These are phyloP conservation scores for Scolanthus callimorphus DNA, from an alignment of 92 coral and sea anemone species.

Conservation along the genomic window DNA sequence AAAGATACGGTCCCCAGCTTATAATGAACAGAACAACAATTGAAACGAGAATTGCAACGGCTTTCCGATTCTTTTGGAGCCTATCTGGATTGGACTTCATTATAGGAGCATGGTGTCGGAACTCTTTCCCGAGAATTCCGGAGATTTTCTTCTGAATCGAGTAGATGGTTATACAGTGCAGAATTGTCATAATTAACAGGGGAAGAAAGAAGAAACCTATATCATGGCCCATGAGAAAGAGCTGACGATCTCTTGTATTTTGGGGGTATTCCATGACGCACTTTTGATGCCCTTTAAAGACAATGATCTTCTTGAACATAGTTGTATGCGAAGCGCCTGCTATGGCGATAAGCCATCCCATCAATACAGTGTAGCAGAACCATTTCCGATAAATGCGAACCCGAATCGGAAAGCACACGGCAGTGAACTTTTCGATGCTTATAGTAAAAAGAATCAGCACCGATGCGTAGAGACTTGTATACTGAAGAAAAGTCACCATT, in stretches of 20 bases:
- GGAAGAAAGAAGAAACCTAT: conserved; percentile 55
- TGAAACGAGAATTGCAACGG: conserved; percentile 59
- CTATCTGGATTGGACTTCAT: conserved; percentile 5
- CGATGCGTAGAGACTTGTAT: conserved; percentile 42
- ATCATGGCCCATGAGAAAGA: conserved; percentile 33
- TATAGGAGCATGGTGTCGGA: neutral
- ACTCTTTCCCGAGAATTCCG: neutral
- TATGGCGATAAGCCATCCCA: conserved; percentile 57
- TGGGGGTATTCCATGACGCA: conserved; percentile 55
- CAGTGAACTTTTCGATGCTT: conserved; percentile 69
- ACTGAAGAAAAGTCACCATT: conserved; percentile 52
- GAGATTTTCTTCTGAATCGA: conserved; percentile 39
- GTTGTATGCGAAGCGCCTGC: conserved; percentile 37
- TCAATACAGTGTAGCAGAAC: conserved; percentile 52
- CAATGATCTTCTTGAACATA: conserved; percentile 13
- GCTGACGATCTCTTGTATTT: conserved; percentile 16
- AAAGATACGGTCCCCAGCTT: conserved; percentile 49
- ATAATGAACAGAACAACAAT: conserved; percentile 44
- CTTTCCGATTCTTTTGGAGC: conserved; percentile 49
- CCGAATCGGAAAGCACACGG: conserved; percentile 63
- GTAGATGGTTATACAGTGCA: conserved; percentile 55
- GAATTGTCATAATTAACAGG: conserved; percentile 41
- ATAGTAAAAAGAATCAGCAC: conserved; percentile 52
- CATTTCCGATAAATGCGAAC: conserved; percentile 53
- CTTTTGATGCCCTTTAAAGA: conserved; percentile 5